These are phyloP conservation scores for Andrena trimmerana DNA, from an alignment of 2,888 invertebrate species.

Conservation along the genomic window DNA sequence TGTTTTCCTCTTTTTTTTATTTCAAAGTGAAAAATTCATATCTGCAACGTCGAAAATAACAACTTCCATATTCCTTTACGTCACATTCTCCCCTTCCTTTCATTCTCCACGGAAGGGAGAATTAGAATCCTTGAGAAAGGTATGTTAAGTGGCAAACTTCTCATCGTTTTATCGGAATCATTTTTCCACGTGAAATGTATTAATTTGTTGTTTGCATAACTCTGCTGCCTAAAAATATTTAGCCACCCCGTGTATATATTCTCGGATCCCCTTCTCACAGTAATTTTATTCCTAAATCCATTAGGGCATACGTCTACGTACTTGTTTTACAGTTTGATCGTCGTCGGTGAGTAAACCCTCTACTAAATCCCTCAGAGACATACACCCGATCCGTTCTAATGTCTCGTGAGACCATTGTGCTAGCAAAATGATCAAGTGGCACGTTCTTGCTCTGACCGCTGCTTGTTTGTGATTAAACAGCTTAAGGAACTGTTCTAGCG, in stretches of 20 bases:
- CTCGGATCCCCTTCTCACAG: no score
- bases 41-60: no score
- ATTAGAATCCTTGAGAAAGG: neutral
- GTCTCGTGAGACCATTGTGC: slow-evolving; percentile 89
- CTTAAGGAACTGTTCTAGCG: slow-evolving; percentile 74
- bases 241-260: neutral
- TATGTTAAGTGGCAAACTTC: slow-evolving; percentile 35
- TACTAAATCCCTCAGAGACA: slow-evolving; percentile 87
- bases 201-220: slow-evolving; percentile 86
- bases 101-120: no score
- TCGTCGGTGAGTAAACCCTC: slow-evolving; percentile 88
- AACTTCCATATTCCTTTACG: no score
- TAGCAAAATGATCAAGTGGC: slow-evolving; percentile 90
- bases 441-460: slow-evolving; percentile 87
- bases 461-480: slow-evolving; percentile 81
- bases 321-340: slow-evolving; percentile 87
- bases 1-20: no score
- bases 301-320: slow-evolving; percentile 78
- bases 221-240: slow-evolving; percentile 77
- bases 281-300: neutral
- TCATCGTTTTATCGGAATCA: slow-evolving; percentile 49
- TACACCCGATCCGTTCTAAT: slow-evolving; percentile 88
- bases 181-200: slow-evolving; percentile 85
- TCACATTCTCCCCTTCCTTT: no score
- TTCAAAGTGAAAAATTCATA: no score